Evolutionary conservation across 2,797 vertebrate species (phyloP), one percentile per base, ranked within the genome.

Genomic region (Rhadinocentrus ornatus): DNA sequence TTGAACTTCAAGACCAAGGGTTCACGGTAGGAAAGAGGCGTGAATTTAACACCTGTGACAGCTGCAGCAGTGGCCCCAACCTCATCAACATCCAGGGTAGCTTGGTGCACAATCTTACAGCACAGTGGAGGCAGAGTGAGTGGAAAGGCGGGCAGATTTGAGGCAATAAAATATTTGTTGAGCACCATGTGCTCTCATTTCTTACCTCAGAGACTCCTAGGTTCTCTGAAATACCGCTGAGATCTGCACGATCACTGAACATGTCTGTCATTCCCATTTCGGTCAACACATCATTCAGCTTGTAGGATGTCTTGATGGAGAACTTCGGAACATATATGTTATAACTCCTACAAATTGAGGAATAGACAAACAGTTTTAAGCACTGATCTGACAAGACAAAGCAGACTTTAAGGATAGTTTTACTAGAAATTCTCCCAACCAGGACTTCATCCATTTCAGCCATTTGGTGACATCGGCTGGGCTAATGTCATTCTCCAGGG

Each of bases 1-100:
- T 97, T 62, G 66, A 96, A 96, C 75, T 78, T 94, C 72, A 97
- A 57, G 11, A 85, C 46, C 3, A 89, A 81, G 71, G 90, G 0
- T 0, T 2, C 0, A 0, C 0, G 86, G 31, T 78, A 15, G 0
- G 94, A 93, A 8, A 93, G 22, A n/a, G 88, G 93, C 0, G 11
- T 88, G 0, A 96, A 81, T 63, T 57, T 24, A 2, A 94, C 73
- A 2, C 91, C 88, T 13, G 89, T 96, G 26, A 78, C 94, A 9
- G 86, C 94, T 58, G 91, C 64, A 3, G 95, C 97, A 0, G 94
- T 93, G 0, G 96, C 95, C 78, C 96, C 97, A 4, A 78, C 78
- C 85, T 98, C 96, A 54, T 98, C 93, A 0, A 97, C 93, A 54
- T 97, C 96, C 69, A 97, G 91, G 32, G 87, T 85, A 26, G 97